Evolutionary conservation across 2,113 vertebrate genomes (phyloP), one percentile per base, ranked within the genome.

Genomic region (Megatriorchis doriae): DNA sequence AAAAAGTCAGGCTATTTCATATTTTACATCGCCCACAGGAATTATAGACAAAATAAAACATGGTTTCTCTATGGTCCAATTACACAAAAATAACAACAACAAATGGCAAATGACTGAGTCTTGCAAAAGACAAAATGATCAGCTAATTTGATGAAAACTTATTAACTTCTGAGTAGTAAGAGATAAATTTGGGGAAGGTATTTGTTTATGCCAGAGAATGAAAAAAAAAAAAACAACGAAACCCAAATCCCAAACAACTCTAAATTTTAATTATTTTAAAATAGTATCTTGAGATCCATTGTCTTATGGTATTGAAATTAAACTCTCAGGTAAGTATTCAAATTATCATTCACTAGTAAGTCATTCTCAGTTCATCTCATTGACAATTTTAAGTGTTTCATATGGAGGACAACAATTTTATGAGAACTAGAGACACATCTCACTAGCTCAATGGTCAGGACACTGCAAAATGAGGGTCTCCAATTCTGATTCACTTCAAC

Each of bases 161-260:
- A 62, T 31, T 88, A 75, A 67, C 6, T 38, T 75, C 31, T 38
- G 27, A 73, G 17, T 43, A 86, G 4, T 13, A 74, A 47, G 38
- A 66, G 4, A 23, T 32, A 70, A 14, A 58, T 78, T 62, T 90
- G 42, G 9, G 53, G 26, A 53, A 59, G 8, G 11, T 16, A 53
- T 48, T 62, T 86, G 16, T 59, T 91, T 83, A 72, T 29, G 10
- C 29, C n/a, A 88, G 22, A 55, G 26, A 56, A 61, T 10, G 25
- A 50, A 34, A 53, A 63, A 4, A n/a, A 25, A 31, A 4, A 10
- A 4, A 38, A 1, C 18, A 9, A 52, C 3, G 10, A 10, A 7
- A 11, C 1, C 7, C 12, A 15, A 14, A 10, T 18, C 3, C 7
- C 12, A 42, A 23, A 6, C 10, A n/a, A 26, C 10, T 7, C 6